Base-by-base conservation (phyloP, 2,113 vertebrate species). In the Forbesichthys papilliferus region DNA sequence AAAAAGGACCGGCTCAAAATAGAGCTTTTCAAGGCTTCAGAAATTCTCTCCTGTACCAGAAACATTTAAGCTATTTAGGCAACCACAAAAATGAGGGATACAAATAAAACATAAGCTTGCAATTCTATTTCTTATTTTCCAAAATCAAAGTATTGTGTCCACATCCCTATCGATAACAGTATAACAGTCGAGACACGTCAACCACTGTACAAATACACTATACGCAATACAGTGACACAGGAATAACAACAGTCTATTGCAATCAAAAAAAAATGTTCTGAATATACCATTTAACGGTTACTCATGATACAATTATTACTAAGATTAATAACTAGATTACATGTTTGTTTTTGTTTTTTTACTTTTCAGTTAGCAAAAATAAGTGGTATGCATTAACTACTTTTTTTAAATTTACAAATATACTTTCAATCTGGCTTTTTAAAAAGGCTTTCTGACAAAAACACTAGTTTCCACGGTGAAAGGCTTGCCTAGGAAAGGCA, bases 361-460 rank as follows among this genome's bases (percentile, higher is more conserved):
- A 71, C 74, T 77, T 90, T 86, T 87, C 77, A 81, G 82, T 92
- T 92, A 90, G 88, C 89, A 93, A 91, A 91, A 92, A 93, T 91
- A 91, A 92, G 88, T 90, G 90, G 90, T 93, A 92, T 86, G 92
- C 92, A 91, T 90, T 86, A 94, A 52, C 13, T 52, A 52, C 13
- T 52, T 52, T 52, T 88, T 89, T 92, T 86, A 93, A 93, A 94
- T 95, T 90, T 96, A 94, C 93, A 96, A 94, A 93, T 93, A 95
- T 92, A 92, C 87, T 94, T 91, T 92, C 85, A 76, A 86, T 94
- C 94, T 93, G 81, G 84, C 91, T 90, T 87, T 51, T 93, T 94
- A 94, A 93, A 95, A 96, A 95, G 87, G 85, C 94, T 94, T 87
- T 80, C 65, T 74, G 83, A 90, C 81, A 72, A 85, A 85, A 68